Evolutionary conservation across 2,888 invertebrate species (phyloP), one percentile per base, ranked within the genome.

Genomic region (Tinea trinotella): DNA sequence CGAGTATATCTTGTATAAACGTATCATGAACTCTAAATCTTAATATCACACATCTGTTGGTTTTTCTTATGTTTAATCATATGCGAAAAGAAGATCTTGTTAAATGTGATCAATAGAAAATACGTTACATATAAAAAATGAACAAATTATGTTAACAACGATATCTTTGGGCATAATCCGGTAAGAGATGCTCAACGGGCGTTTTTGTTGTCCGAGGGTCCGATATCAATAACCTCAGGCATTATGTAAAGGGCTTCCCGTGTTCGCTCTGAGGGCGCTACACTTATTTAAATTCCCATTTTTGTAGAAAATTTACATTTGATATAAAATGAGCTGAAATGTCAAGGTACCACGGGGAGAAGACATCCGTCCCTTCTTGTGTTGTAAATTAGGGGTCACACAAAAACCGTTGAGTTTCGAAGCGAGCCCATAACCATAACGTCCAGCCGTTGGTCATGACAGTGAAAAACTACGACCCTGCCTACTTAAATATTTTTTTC

Each of bases 231-330:
- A 83, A 79, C 75, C 79, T 65, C 66, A 67, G 63, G 63, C 68
- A 70, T 76, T 76, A 80, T 76, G 74, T 72, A 69, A 75, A 81
- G 80, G 74, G 76, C 69, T 66, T 69, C 36, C 36, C 40, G 36
- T 18, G 30, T 13, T 58, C 58, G 56, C 57, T 59, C 63, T 62
- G 66, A 67, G 68, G 70, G 70, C 73, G 74, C 74, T 76, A 68
- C 77, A 80, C 78, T 83, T 81, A 84, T 84, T 85, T 83, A 84
- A 83, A 85, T 84, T 78, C 77, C 74, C 74, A 76, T 84, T 85
- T 82, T 78, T 81, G 73, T 81, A 76, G 68, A 70, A 76, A 82
- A 84, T 84, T 84, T 83, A 83, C 84, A 83, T 85, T 77, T 76
- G 70, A 77, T 76, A 78, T 74, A 69, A 74, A 68, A 72, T 68